phyloP scores from a whole-genome alignment of 2,113 vertebrate species.

The Ictalurus punctatus region DNA sequence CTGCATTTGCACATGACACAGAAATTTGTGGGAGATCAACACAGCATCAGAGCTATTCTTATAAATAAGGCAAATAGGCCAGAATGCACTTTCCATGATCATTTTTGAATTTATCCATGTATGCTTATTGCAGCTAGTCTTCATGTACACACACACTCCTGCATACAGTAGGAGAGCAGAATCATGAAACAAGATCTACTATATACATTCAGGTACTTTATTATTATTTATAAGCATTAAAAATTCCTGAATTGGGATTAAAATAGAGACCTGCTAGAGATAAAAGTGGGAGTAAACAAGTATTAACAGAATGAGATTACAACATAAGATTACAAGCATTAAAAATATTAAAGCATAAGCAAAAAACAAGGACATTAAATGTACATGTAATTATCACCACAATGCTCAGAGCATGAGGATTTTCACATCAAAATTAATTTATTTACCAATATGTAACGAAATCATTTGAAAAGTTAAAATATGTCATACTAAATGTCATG shows the following conservation, averaged over 20 bases:
- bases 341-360: not conserved
- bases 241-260: not conserved
- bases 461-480: not conserved
- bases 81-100: not conserved
- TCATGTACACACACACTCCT: not conserved
- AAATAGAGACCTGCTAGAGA: not conserved
- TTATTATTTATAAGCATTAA: not conserved
- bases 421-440: not conserved
- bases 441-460: not conserved
- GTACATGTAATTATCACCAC: not conserved
- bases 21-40: not conserved
- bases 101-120: not conserved
- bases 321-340: not conserved
- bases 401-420: not conserved
- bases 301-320: not conserved
- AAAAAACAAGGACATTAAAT: not conserved
- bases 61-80: not conserved
- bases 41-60: not conserved
- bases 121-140: not conserved
- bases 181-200: not conserved
- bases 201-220: not conserved
- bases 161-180: not conserved
- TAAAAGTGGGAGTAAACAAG: not conserved
- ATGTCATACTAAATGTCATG: constrained; percentile 21
- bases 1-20: not conserved